Evolutionary conservation across 35 echinoderm and acorn worm genomes (phyloP).

Genomic region (Lytechinus variegatus): DNA sequence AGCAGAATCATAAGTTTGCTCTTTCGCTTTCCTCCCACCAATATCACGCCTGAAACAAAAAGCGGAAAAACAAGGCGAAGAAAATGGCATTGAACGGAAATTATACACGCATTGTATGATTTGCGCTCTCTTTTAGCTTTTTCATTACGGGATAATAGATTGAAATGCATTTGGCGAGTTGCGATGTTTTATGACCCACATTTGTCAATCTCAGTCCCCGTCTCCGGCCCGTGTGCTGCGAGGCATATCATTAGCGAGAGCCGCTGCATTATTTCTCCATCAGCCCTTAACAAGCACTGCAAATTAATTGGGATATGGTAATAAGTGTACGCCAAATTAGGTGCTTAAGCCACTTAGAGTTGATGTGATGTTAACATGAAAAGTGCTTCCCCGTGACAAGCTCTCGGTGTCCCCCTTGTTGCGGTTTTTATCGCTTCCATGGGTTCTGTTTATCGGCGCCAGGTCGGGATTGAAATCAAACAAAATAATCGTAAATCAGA

Average conservation of each 20-base stretch:
- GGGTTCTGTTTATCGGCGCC: slow-evolving; percentile 10
- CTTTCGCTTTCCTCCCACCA: background rate
- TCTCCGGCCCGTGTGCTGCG: background rate
- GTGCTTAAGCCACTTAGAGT: slow-evolving; percentile 38
- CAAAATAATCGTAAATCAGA: slow-evolving; percentile 11
- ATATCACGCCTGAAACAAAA: background rate
- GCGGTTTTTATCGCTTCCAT: background rate
- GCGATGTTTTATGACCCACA: slow-evolving; percentile 10
- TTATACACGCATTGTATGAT: slow-evolving; percentile 13
- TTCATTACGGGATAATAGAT: slow-evolving; percentile 5
- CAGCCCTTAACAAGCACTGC: slow-evolving; percentile 34
- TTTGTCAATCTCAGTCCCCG: slow-evolving; percentile 8
- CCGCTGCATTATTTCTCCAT: slow-evolving; percentile 39
- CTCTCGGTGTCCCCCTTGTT: background rate
- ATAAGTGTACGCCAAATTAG: slow-evolving; percentile 38
- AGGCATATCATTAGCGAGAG: slow-evolving; percentile 25
- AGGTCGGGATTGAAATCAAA: background rate
- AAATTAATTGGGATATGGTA: slow-evolving; percentile 38
- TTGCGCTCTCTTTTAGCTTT: background rate
- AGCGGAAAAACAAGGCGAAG: background rate
- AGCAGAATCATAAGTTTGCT: background rate
- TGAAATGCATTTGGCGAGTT: slow-evolving; percentile 17
- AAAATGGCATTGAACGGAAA: slow-evolving; percentile 18
- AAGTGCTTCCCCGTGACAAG: slow-evolving; percentile 11
- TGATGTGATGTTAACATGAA: slow-evolving; percentile 22